Percentiles rank a stretch among this genome's conserved stretches.
Evolutionary conservation across 2,113 vertebrate species (phyloP).

Genomic region (Edolisoma coerulescens): DNA sequence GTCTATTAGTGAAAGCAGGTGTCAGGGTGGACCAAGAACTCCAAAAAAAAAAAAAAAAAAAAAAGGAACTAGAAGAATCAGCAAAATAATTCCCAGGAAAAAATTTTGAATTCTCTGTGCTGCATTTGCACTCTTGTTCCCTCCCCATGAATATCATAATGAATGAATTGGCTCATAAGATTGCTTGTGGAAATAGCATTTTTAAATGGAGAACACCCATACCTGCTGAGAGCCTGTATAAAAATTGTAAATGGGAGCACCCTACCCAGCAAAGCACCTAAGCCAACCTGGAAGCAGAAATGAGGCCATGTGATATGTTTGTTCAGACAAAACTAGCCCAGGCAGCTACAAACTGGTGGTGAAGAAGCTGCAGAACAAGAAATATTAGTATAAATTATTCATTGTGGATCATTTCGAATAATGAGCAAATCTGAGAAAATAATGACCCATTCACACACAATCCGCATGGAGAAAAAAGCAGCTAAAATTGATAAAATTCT

Average conservation of each 20-base stretch:
- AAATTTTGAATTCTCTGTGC: not conserved
- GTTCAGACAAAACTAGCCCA: constrained; percentile 29
- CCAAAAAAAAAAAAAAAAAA: not conserved
- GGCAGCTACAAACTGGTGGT: constrained; percentile 17
- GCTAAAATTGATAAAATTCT: constrained; percentile 62
- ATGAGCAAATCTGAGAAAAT: constrained; percentile 61
- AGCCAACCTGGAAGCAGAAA: constrained; percentile 20
- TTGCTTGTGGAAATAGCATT: not conserved
- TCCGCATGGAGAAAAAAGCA: constrained; percentile 2
- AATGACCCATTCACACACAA: constrained; percentile 39
- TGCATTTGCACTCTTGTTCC: not conserved
- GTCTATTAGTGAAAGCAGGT: not conserved
- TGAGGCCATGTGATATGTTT: constrained; percentile 19
- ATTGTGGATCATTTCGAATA: constrained; percentile 17
- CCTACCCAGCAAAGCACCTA: not conserved
- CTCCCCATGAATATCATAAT: not conserved
- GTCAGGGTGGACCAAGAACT: not conserved
- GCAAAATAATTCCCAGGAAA: not conserved
- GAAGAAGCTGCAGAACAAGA: constrained; percentile 49
- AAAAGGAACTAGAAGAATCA: not conserved
- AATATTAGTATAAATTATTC: constrained; percentile 56
- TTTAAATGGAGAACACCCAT: not conserved
- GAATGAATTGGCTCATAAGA: not conserved
- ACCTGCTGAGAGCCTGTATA: not conserved
- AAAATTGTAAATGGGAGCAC: not conserved